Evolutionary conservation across 2,113 vertebrate species (phyloP), one percentile per base, ranked within the genome.

Genomic region (Chinchilla lanigera): DNA sequence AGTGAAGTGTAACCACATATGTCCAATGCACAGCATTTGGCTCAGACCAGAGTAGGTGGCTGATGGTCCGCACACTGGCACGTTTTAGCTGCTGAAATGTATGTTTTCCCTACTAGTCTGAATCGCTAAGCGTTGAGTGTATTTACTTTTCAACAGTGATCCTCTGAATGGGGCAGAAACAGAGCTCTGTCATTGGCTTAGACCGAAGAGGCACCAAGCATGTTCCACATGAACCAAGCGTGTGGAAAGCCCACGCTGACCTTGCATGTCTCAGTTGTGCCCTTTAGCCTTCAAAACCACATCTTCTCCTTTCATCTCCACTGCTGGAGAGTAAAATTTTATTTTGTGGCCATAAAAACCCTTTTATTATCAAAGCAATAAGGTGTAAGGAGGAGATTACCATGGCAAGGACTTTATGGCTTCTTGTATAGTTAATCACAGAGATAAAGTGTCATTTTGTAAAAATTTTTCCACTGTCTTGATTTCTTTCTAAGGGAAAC

Each of bases 351-450:
- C 91, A 97, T 95, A 97, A 98, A 97, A 16, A 80, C 80, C 95
- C 71, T 97, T 98, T 94, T 92, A 98, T 97, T 96, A 96, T 30
- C 44, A 96, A 95, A 98, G 97, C 73, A 93, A 96, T 97, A 96
- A 96, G 93, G 85, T 86, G 33, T 92, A 82, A 97, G 93, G 73
- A 97, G 80, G 77, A 97, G 93, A 95, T 92, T 93, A 92, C 77
- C 50, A 92, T 2, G 90, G 20, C 22, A 67, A 16, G 86, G 30
- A 81, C 75, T 94, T 97, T 82, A 93, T 38, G 50, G 93, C 85
- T 85, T 97, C 95, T 97, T 97, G 96, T 93, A 86, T 2, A 95
- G 96, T 96, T 91, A 97, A 97, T 90, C 95, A 97, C 77, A 90
- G 90, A 89, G 96, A 92, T 96, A 92, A 97, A 96, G 93, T 83